Conservation (phyloP, 2,888 invertebrate species). For the Luffia ferchaultella region DNA sequence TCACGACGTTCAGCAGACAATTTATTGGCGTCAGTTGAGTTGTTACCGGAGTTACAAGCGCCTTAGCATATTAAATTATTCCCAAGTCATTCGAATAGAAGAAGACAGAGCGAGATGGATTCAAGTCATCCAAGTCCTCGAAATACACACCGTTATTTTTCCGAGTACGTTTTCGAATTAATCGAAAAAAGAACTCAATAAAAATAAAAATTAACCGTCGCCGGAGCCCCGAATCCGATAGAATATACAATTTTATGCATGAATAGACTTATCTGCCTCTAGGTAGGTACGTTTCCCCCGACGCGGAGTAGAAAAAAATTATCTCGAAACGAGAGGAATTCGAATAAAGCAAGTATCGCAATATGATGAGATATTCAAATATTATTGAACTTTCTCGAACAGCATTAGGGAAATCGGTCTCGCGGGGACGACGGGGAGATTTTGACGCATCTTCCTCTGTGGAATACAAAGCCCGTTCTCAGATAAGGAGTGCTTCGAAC, state of each 20-base stretch:
- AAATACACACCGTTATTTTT: too few species aligned
- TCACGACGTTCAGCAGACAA: background rate
- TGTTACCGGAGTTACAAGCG: background rate
- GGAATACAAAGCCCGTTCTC: constrained; percentile 1
- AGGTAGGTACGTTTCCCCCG: background rate
- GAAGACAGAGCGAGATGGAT: background rate
- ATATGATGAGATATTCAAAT: constrained; percentile 47
- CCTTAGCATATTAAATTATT: background rate
- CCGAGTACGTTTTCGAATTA: too few species aligned
- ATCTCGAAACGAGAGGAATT: background rate
- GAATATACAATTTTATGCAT: background rate
- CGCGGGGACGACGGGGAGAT: constrained; percentile 17
- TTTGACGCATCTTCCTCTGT: constrained; percentile 7
- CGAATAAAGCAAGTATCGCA: constrained; percentile 13
- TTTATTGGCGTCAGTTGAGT: background rate
- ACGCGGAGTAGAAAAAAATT: background rate
- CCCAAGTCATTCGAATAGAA: background rate
- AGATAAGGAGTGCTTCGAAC: background rate
- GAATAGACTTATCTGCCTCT: background rate
- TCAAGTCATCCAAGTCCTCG: background rate
- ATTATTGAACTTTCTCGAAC: constrained; percentile 36
- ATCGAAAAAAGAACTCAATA: too few species aligned
- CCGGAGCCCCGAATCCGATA: too few species aligned
- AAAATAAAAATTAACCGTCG: too few species aligned
- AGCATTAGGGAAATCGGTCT: constrained; percentile 43